phyloP scores from a whole-genome alignment of 2,888 invertebrate species.

The Alitta virens region DNA sequence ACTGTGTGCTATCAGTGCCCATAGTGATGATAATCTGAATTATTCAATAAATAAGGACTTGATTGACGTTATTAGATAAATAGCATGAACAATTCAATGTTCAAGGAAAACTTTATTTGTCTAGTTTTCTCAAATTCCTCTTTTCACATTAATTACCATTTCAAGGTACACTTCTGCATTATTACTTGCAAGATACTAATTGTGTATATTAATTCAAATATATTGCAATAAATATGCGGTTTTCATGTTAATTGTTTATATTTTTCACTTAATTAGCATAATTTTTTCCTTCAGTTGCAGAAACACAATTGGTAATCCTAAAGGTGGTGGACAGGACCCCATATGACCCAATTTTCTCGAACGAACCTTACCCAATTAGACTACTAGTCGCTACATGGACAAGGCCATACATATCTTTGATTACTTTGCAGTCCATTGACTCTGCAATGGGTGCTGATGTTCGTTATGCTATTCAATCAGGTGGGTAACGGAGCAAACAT shows the following conservation, averaged over 20 bases:
- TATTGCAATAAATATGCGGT: not conserved
- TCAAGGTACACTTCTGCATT: too few relatives aligned
- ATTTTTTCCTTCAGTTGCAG: not conserved
- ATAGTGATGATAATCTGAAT: too few relatives aligned
- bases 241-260: constrained; percentile 3
- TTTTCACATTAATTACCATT: too few relatives aligned
- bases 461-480: not conserved
- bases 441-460: not conserved
- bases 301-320: not conserved
- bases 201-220: not conserved
- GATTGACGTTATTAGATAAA: too few relatives aligned
- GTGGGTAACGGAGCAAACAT: too few relatives aligned
- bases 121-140: too few relatives aligned
- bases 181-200: too few relatives aligned
- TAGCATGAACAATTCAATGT: too few relatives aligned
- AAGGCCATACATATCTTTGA: not conserved
- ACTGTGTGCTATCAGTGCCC: too few relatives aligned
- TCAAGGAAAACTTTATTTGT: too few relatives aligned
- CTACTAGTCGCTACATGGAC: not conserved
- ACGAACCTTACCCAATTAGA: not conserved
- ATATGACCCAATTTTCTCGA: not conserved
- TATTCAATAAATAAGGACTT: too few relatives aligned
- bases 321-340: constrained; percentile 19
- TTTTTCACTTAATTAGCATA: too few relatives aligned
- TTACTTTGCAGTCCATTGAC: not conserved